Conservation (phyloP, 2,113 vertebrate genomes). For the Bufo bufo region DNA sequence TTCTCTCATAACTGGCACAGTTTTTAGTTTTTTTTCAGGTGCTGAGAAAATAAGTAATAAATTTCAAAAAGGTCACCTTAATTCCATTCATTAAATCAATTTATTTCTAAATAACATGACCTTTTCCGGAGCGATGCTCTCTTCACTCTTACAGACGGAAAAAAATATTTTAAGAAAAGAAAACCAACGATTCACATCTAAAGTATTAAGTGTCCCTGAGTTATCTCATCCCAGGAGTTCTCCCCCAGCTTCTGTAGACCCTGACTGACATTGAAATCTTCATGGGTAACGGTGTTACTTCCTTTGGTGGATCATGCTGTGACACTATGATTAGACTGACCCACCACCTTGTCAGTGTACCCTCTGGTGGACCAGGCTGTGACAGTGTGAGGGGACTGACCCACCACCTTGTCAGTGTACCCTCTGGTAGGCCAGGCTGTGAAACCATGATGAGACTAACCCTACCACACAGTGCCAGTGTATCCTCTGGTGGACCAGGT, state of each 20-base stretch:
- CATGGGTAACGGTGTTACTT: background rate
- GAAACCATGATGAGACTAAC: no score
- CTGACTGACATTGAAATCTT: background rate
- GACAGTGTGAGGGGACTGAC: no score
- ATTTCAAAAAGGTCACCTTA: constrained; percentile 52
- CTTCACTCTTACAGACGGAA: constrained; percentile 22
- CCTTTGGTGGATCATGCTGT: no score
- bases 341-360: no score
- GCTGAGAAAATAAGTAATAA: constrained; percentile 41
- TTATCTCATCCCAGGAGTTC: background rate
- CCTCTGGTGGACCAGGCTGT: no score
- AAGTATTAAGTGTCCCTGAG: background rate
- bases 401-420: no score
- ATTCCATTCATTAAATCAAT: constrained; percentile 47
- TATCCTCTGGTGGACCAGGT: no score
- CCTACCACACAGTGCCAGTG: no score
- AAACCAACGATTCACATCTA: background rate
- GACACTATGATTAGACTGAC: no score
- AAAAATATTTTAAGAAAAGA: constrained; percentile 24
- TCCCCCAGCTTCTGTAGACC: background rate
- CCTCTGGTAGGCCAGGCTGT: no score
- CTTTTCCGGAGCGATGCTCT: constrained; percentile 20
- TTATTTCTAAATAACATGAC: constrained; percentile 49
- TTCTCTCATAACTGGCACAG: constrained; percentile 29
- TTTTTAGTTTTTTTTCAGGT: background rate